phyloP scores from a whole-genome alignment of 2,888 invertebrate species.

The Mermis nigrescens region DNA sequence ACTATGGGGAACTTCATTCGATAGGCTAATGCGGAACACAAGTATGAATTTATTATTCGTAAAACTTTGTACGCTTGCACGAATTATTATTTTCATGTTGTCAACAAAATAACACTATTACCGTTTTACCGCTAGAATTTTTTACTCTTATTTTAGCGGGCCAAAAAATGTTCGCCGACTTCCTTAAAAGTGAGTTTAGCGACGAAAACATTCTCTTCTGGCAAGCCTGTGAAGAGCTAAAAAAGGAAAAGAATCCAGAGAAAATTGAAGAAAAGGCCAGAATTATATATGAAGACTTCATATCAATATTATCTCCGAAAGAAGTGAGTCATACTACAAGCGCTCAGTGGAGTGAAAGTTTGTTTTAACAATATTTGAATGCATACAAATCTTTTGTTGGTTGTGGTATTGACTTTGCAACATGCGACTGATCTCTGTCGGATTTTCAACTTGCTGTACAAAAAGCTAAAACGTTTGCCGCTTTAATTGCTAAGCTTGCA shows the following conservation, averaged over 20 bases:
- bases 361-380: too few relatives aligned
- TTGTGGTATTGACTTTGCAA: too few relatives aligned
- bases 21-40: constrained; percentile 28
- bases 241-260: constrained; percentile 73
- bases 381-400: too few relatives aligned
- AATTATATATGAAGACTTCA: constrained; percentile 96
- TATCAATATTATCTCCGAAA: constrained; percentile 94
- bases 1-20: constrained; percentile 30
- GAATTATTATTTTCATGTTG: background rate
- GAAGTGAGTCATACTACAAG: constrained; percentile 59
- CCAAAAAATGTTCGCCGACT: constrained; percentile 80
- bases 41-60: constrained; percentile 15
- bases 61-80: background rate
- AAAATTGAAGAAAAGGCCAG: constrained; percentile 88
- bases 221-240: constrained; percentile 91
- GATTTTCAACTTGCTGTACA: too few relatives aligned
- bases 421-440: too few relatives aligned
- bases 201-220: constrained; percentile 98
- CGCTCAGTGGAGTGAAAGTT: too few relatives aligned
- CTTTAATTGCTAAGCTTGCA: too few relatives aligned
- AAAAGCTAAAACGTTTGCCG: too few relatives aligned
- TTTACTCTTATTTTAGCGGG: constrained; percentile 63
- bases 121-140: too few relatives aligned
- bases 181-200: constrained; percentile 87
- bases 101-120: background rate